Evolutionary conservation across 2,888 invertebrate species (phyloP).

Genomic region (Neoascia interrupta): DNA sequence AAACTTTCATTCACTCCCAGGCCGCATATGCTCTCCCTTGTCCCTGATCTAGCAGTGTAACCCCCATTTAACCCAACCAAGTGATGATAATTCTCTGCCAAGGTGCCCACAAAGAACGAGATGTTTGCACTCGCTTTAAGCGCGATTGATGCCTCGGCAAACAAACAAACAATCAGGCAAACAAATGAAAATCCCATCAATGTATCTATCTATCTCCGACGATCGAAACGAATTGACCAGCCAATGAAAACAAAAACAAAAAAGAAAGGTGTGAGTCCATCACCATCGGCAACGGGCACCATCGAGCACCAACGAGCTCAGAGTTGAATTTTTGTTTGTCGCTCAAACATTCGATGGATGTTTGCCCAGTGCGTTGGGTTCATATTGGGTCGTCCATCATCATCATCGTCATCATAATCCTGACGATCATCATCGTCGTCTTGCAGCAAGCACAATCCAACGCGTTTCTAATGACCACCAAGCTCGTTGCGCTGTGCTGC

Average conservation of each 20-base stretch:
- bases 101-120: constrained; percentile 37
- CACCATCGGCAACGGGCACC: constrained; percentile 22
- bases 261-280: constrained; percentile 47
- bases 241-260: constrained; percentile 57
- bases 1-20: constrained; percentile 38
- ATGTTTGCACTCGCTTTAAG: constrained; percentile 64
- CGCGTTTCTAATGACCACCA: constrained; percentile 38
- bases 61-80: not conserved
- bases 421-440: not conserved
- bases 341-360: constrained; percentile 27
- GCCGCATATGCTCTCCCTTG: not conserved
- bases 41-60: constrained; percentile 9
- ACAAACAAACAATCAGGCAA: constrained; percentile 51
- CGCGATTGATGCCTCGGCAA: constrained; percentile 64
- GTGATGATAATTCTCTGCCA: constrained; percentile 18
- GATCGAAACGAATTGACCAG: constrained; percentile 27
- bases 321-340: constrained; percentile 53
- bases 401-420: not conserved
- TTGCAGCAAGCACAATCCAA: constrained; percentile 3
- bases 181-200: constrained; percentile 61
- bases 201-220: constrained; percentile 45
- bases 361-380: constrained; percentile 41
- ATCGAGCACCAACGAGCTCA: too few species aligned
- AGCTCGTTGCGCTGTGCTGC: constrained; percentile 19
- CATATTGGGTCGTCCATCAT: constrained; percentile 37